Evolutionary conservation across 1,140 invertebrate species (phyloP).

Genomic region (Danaus plexippus): DNA sequence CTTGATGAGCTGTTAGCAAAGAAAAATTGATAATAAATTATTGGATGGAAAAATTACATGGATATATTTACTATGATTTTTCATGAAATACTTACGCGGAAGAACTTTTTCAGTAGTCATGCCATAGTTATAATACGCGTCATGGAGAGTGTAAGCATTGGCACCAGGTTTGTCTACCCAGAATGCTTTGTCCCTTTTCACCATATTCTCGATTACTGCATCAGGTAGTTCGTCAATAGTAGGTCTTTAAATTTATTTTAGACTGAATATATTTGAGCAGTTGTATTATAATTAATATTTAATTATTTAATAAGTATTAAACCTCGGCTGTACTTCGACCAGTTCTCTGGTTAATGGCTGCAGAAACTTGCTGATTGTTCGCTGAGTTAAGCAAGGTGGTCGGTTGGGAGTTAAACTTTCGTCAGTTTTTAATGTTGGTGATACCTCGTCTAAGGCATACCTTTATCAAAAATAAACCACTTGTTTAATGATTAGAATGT

Average conservation of each 20-base stretch:
- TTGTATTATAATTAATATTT: no score
- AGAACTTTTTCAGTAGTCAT: conserved; percentile 41
- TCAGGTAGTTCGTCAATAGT: conserved; percentile 47
- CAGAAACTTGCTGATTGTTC: conserved; percentile 41
- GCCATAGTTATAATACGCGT: conserved; percentile 59
- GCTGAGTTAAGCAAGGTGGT: conserved; percentile 45
- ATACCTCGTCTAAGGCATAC: conserved; percentile 35
- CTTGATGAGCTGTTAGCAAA: conserved; percentile 47
- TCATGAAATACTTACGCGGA: conserved; percentile 32
- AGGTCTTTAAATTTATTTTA: conserved; percentile 26
- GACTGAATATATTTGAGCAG: no score
- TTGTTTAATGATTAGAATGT: no score
- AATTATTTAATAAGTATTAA: not conserved
- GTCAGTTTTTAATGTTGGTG: conserved; percentile 33
- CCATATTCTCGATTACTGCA: conserved; percentile 49
- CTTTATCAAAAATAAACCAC: conserved; percentile 16
- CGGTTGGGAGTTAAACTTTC: conserved; percentile 39
- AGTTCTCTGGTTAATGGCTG: conserved; percentile 42
- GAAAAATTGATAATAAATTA: conserved; percentile 1
- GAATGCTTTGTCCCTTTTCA: conserved; percentile 55
- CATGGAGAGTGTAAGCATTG: conserved; percentile 64
- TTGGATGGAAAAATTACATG: no score
- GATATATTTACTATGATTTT: not conserved
- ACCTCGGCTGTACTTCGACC: conserved; percentile 39
- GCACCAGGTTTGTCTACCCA: conserved; percentile 69